Conservation (phyloP, 2,888 invertebrate genomes). For the Oligia latruncula region DNA sequence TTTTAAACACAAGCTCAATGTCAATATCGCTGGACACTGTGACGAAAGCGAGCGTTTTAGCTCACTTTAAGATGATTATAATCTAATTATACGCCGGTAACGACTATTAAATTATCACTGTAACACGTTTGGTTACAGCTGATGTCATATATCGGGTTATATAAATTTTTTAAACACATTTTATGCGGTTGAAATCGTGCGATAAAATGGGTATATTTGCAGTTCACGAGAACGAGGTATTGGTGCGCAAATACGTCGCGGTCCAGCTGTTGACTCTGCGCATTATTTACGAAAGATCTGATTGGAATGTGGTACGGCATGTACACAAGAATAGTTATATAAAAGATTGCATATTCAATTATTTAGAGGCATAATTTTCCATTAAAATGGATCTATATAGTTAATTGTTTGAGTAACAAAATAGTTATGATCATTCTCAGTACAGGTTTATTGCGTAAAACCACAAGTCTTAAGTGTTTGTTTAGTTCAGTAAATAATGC, state of each 20-base stretch:
- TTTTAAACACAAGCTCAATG: conserved; percentile 89
- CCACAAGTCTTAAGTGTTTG: neutral
- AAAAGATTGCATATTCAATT: conserved; percentile 44
- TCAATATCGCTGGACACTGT: conserved; percentile 85
- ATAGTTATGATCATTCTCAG: neutral
- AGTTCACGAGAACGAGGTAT: conserved; percentile 76
- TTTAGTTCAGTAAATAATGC: neutral
- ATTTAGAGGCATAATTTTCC: conserved; percentile 9
- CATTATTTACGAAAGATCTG: conserved; percentile 80
- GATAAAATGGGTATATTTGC: conserved; percentile 74
- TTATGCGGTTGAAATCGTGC: conserved; percentile 55
- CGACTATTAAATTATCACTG: conserved; percentile 63
- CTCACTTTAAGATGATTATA: conserved; percentile 67
- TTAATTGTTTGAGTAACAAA: neutral
- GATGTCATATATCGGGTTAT: conserved; percentile 60
- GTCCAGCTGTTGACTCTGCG: conserved; percentile 86
- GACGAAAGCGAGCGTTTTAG: conserved; percentile 69
- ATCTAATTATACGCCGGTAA: conserved; percentile 79
- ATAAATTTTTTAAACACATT: conserved; percentile 53
- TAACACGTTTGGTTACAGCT: conserved; percentile 55
- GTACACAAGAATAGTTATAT: conserved; percentile 51
- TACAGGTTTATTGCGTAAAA: conserved; percentile 1
- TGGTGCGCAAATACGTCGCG: conserved; percentile 80
- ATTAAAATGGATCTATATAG: neutral
- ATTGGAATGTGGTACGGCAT: conserved; percentile 78